Percentiles rank a stretch among this genome's conserved stretches.
Evolutionary conservation across 2,113 vertebrate genomes (phyloP).

Genomic region (Origma solitaria): DNA sequence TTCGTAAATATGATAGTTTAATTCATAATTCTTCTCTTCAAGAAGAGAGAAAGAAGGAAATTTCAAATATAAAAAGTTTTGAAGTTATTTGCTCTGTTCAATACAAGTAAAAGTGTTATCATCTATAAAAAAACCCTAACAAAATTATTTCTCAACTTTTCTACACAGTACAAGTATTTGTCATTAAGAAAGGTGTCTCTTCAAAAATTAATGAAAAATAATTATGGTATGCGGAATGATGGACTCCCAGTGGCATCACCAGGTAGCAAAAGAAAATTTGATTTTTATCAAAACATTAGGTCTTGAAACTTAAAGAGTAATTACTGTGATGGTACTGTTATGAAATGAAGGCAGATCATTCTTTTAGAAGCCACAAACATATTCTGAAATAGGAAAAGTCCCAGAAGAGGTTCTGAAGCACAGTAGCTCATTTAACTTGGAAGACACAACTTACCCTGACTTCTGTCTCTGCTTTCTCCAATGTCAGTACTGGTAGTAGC

Average conservation of each 20-base stretch:
- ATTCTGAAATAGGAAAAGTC: not conserved
- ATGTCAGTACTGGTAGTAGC: constrained; percentile 94
- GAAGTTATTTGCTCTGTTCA: not conserved
- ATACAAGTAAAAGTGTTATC: not conserved
- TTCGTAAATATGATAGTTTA: not conserved
- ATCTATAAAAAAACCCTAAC: not conserved
- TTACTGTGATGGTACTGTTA: not conserved
- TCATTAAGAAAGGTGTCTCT: not conserved
- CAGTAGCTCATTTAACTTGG: not conserved
- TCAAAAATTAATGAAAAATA: not conserved
- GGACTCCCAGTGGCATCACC: not conserved
- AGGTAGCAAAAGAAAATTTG: not conserved
- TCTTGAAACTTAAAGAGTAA: not conserved
- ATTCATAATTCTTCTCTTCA: not conserved
- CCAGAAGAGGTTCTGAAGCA: not conserved
- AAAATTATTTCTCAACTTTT: not conserved
- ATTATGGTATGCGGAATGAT: not conserved
- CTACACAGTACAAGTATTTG: fast-evolving
- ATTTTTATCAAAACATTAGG: not conserved
- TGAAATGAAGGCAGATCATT: not conserved
- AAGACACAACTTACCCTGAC: constrained; percentile 76
- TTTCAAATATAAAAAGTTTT: not conserved
- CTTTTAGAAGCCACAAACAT: not conserved
- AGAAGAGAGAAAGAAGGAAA: not conserved
- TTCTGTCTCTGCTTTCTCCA: constrained; percentile 86